phyloP scores from a whole-genome alignment of 1,140 invertebrate species.

The Pseudoatta argentina region DNA sequence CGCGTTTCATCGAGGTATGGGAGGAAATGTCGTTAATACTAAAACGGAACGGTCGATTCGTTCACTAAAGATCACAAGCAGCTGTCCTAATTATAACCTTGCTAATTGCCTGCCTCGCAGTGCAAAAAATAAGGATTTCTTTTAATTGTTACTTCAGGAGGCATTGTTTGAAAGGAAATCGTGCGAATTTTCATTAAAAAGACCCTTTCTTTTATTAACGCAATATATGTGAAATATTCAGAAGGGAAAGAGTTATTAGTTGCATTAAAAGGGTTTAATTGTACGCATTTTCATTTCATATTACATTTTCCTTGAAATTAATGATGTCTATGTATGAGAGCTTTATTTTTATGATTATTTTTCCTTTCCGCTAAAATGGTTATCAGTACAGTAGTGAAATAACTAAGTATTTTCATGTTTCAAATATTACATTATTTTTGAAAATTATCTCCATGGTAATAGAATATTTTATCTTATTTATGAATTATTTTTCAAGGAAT shows the following conservation, averaged over 20 bases:
- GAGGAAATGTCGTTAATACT: constrained; percentile 6
- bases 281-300: not conserved
- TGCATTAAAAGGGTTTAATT: not conserved
- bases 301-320: constrained; percentile 18
- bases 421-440: not conserved
- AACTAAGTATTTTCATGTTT: not conserved
- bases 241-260: not conserved
- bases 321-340: not conserved
- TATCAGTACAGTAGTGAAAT: not conserved
- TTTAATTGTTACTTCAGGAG: not conserved
- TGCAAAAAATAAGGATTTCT: constrained; percentile 1
- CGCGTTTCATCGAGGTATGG: constrained; percentile 10
- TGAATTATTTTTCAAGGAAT: not conserved
- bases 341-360: not conserved
- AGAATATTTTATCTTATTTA: not conserved
- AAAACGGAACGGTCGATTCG: constrained; percentile 12
- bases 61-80: constrained; percentile 23
- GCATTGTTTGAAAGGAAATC: constrained; percentile 16
- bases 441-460: not conserved
- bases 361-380: not conserved
- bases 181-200: constrained; percentile 14
- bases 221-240: not conserved
- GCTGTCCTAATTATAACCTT: constrained; percentile 28
- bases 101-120: constrained; percentile 14
- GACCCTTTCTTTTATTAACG: not conserved